phyloP scores from a whole-genome alignment of 2,113 vertebrate genomes.

The Okapia johnstoni region DNA sequence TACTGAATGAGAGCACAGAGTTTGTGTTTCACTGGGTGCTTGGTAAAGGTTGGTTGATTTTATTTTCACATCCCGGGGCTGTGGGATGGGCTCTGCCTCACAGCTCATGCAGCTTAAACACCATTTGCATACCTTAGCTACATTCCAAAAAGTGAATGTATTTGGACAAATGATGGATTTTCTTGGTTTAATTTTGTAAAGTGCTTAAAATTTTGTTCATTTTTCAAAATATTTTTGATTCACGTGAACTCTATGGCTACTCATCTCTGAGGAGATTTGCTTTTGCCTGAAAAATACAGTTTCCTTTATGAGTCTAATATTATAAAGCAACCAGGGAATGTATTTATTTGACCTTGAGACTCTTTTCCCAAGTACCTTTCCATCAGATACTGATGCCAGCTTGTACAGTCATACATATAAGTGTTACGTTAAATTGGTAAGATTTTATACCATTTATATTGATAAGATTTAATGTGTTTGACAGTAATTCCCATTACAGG shows the following conservation, averaged over 20 bases:
- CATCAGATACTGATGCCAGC: not conserved
- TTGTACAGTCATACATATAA: not conserved
- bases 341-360: not conserved
- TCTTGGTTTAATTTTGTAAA: conserved; percentile 36
- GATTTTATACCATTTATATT: not conserved
- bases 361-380: not conserved
- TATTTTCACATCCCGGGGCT: not conserved
- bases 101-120: conserved; percentile 1
- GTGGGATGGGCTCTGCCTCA: not conserved
- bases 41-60: conserved; percentile 2
- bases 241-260: not conserved
- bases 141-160: conserved; percentile 41
- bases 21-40: not conserved
- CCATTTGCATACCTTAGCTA: not conserved
- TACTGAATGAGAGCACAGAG: not conserved
- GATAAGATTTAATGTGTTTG: not conserved
- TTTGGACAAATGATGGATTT: conserved; percentile 49
- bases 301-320: conserved; percentile 32
- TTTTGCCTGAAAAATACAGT: conserved; percentile 27
- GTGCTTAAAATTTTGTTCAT: conserved; percentile 38
- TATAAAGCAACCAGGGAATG: not conserved
- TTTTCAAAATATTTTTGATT: conserved; percentile 45
- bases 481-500: not conserved
- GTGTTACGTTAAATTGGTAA: not conserved
- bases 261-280: conserved; percentile 8